Evolutionary conservation across 2,888 invertebrate species (phyloP), one percentile per base, ranked within the genome.

Genomic region (Ormyrus pomaceus): DNA sequence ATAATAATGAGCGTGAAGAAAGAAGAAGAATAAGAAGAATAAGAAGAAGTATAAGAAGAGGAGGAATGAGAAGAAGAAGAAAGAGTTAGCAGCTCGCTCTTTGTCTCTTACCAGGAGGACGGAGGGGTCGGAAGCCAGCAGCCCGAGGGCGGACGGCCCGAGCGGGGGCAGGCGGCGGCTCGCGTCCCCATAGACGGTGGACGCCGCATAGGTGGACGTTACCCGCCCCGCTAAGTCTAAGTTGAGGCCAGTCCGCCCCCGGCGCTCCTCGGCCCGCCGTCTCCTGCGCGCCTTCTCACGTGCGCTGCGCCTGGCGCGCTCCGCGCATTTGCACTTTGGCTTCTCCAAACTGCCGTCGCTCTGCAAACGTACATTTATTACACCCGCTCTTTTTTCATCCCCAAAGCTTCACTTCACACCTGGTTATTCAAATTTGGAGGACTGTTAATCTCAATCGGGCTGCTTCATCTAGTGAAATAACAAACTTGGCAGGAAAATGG

Each of bases 111-210:
- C 90, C 90, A 89, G 90, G 89, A 90, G 88, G 89, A 89, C 88
- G 90, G 89, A 88, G 89, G 89, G 88, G 88, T 89, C 89, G 88
- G 90, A 90, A 88, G 90, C 87, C 86, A 90, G 89, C 92, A 90
- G 89, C 87, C 89, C 90, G 90, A 89, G 91, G 90, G 91, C 91
- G 92, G 93, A 92, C 92, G 90, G 88, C 89, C 89, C 90, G 70
- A 61, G 62, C 74, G 70, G 80, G 58, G 77, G 64, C 51, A 64
- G 77, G 81, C 93, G 93, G 93, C 93, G 93, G 93, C 93, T 92
- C 69, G 82, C 83, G 80, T 84, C 83, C 82, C 82, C 84, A 78
- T 81, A 84, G 91, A 92, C 91, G 19, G 19, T 19, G 19, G 19
- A 19, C 91, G 89, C 86, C 87, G 89, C 88, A 86, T 87, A 88